Percentiles rank a stretch among this genome's conserved stretches.
Evolutionary conservation across 1,140 invertebrate species (phyloP).

Genomic region (Drusus annulatus): DNA sequence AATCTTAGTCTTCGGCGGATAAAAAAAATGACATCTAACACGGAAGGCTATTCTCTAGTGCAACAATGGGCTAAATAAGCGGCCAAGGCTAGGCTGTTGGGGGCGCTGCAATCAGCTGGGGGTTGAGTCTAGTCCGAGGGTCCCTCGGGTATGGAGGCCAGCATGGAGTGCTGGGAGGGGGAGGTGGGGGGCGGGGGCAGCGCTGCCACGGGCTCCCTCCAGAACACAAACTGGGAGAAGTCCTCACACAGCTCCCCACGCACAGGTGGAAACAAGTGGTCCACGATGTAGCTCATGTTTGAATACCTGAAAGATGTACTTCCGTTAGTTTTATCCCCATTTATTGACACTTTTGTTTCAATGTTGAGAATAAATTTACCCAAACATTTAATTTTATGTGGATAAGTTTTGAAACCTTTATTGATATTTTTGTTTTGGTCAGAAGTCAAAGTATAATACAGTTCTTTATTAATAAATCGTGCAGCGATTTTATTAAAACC

Average conservation of each 20-base stretch:
- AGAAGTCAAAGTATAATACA: too few species aligned
- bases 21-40: conserved; percentile 30
- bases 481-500: too few species aligned
- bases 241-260: conserved; percentile 82
- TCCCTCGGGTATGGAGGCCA: conserved; percentile 55
- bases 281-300: conserved; percentile 93
- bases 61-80: conserved; percentile 19
- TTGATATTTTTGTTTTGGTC: too few species aligned
- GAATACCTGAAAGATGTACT: conserved; percentile 79
- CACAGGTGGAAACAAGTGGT: conserved; percentile 92
- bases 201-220: conserved; percentile 86
- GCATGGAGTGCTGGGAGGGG: conserved; percentile 7
- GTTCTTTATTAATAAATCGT: too few species aligned
- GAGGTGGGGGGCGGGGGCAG: conserved; percentile 60
- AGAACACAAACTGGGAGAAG: conserved; percentile 92
- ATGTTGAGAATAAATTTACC: too few species aligned
- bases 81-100: background rate
- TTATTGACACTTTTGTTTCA: too few species aligned
- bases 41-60: conserved; percentile 10
- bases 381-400: too few species aligned
- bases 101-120: background rate
- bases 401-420: too few species aligned
- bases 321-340: too few species aligned
- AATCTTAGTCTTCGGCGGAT: conserved; percentile 6
- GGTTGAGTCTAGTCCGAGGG: conserved; percentile 16